phyloP scores from a whole-genome alignment of 1,140 invertebrate species.

The Venturia canescens region DNA sequence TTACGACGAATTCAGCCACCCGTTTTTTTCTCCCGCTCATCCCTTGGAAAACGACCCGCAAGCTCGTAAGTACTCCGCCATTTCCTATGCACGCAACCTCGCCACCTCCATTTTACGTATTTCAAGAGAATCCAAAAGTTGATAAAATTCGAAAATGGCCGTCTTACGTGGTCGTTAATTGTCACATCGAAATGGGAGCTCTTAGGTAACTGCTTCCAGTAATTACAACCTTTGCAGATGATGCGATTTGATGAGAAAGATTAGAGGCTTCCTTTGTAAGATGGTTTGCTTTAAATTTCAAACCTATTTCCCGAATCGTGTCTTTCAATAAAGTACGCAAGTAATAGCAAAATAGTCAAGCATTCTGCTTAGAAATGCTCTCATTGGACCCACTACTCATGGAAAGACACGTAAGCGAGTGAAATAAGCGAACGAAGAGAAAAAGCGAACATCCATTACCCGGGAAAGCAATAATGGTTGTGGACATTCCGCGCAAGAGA shows the following conservation, averaged over 20 bases:
- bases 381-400: background rate
- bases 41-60: conserved; percentile 56
- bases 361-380: background rate
- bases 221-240: too few species aligned
- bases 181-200: background rate
- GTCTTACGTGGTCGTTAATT: too few species aligned
- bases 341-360: background rate
- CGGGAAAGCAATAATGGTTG: conserved; percentile 51
- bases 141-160: background rate
- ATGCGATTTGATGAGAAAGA: too few species aligned
- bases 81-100: conserved; percentile 59
- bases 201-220: too few species aligned
- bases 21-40: conserved; percentile 29
- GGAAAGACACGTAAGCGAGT: conserved; percentile 51
- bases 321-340: background rate
- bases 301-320: too few species aligned
- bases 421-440: conserved; percentile 28
- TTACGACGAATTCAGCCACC: too few species aligned
- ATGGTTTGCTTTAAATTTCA: too few species aligned
- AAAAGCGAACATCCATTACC: conserved; percentile 47
- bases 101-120: conserved; percentile 37
- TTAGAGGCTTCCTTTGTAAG: too few species aligned
- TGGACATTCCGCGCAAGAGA: conserved; percentile 35
- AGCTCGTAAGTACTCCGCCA: conserved; percentile 56
- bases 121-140: background rate